phyloP scores from a whole-genome alignment of 37 sponge, comb jelly and placozoan species.

The Chondrilla cf. caribensis region DNA sequence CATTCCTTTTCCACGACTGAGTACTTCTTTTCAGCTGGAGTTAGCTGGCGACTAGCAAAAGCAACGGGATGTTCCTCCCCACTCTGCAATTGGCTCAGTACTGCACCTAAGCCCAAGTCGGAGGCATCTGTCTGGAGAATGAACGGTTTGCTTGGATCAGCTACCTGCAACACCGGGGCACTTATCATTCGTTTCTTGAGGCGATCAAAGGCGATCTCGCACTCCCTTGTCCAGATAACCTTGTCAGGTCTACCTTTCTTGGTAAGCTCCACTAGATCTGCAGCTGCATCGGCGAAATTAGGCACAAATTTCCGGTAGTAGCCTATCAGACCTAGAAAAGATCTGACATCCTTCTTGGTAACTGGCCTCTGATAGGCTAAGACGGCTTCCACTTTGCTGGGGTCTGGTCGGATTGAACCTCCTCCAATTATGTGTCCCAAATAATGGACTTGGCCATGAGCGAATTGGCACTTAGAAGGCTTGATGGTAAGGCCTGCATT shows the following conservation, averaged over 20 bases:
- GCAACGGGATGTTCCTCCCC: too few relatives aligned
- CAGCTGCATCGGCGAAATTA: constrained; percentile 29
- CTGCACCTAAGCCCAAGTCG: constrained; percentile 43
- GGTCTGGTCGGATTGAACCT: constrained; percentile 26
- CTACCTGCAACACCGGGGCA: constrained; percentile 39
- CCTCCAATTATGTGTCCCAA: constrained; percentile 34
- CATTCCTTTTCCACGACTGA: too few relatives aligned
- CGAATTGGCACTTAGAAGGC: constrained; percentile 18
- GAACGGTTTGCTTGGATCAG: constrained; percentile 30
- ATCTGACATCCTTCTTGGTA: constrained; percentile 35
- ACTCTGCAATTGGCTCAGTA: too few relatives aligned
- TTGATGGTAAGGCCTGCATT: constrained; percentile 26
- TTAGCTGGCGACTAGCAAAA: too few relatives aligned
- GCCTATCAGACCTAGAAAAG: constrained; percentile 33
- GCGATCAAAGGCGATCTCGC: background rate
- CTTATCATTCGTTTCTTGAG: constrained; percentile 1
- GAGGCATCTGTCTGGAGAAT: constrained; percentile 51
- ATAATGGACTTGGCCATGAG: background rate
- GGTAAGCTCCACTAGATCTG: constrained; percentile 24
- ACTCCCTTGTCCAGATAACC: background rate
- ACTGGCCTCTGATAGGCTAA: constrained; percentile 7
- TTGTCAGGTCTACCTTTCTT: constrained; percentile 14
- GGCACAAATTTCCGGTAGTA: constrained; percentile 31
- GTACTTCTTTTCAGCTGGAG: too few relatives aligned
- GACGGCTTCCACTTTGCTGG: constrained; percentile 31